These are phyloP conservation scores for Centropus bengalensis DNA, from an alignment of 2,113 vertebrate genomes.

Conservation along the genomic window DNA sequence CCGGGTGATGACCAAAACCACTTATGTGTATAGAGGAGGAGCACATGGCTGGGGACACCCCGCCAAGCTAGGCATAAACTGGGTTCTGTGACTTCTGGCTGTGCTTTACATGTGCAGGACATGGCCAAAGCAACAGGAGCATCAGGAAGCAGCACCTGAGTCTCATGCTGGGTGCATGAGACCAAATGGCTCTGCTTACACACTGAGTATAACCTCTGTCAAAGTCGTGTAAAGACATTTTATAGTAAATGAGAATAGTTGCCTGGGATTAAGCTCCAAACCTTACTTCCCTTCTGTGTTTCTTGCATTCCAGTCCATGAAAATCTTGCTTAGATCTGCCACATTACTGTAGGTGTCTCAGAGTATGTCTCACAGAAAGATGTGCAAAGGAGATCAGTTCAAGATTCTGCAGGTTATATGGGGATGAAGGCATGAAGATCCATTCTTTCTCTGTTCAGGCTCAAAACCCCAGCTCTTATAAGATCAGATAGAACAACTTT, in stretches of 20 bases:
- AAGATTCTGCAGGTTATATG: not conserved
- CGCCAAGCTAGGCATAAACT: not conserved
- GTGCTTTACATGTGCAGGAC: not conserved
- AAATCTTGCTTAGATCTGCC: not conserved
- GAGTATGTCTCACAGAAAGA: not conserved
- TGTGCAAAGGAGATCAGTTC: not conserved
- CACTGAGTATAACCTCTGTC: not conserved
- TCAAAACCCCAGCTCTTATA: not conserved
- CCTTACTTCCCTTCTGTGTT: not conserved
- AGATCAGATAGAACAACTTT: not conserved
- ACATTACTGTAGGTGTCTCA: not conserved
- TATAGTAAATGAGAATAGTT: not conserved
- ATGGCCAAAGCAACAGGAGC: rapidly evolving
- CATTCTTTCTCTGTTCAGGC: not conserved
- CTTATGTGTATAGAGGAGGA: not conserved
- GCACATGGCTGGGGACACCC: not conserved
- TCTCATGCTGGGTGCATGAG: rapidly evolving
- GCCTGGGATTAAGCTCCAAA: not conserved
- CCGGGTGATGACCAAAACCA: not conserved
- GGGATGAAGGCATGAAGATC: not conserved
- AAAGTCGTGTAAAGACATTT: not conserved
- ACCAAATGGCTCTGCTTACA: not conserved
- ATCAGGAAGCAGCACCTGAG: not conserved
- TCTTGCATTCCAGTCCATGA: not conserved
- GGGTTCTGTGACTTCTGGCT: not conserved